Percentiles rank a stretch among this genome's conserved stretches.
Evolutionary conservation across 2,888 invertebrate species (phyloP).

Genomic region (Eupithecia dodoneata): DNA sequence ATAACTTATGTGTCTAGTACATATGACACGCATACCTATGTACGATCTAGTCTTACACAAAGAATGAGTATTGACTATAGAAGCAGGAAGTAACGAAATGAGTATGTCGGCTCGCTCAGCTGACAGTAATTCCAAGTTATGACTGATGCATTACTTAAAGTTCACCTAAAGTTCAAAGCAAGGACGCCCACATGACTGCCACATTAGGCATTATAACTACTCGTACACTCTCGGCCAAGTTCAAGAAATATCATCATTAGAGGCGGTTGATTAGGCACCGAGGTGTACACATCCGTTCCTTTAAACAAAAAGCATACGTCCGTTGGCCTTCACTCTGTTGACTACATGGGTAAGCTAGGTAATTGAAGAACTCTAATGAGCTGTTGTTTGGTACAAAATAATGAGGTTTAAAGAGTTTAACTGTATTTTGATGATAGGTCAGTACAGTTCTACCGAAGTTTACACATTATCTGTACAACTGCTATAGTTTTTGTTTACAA

Average conservation of each 20-base stretch:
- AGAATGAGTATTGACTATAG: neutral
- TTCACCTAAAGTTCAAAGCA: constrained; percentile 45
- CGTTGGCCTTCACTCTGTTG: constrained; percentile 68
- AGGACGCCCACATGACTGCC: constrained; percentile 41
- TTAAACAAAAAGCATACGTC: constrained; percentile 68
- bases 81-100: constrained; percentile 17
- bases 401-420: neutral
- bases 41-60: neutral
- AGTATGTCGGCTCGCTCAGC: constrained; percentile 5
- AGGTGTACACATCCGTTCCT: constrained; percentile 63
- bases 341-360: constrained; percentile 33
- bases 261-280: constrained; percentile 61
- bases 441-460: neutral
- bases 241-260: constrained; percentile 60
- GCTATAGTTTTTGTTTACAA: too few relatives aligned
- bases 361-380: constrained; percentile 15
- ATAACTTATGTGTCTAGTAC: too few relatives aligned
- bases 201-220: constrained; percentile 45
- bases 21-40: neutral
- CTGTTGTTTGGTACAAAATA: neutral
- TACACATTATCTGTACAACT: neutral
- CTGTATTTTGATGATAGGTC: neutral
- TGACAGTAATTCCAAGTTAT: constrained; percentile 25
- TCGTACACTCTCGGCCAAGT: constrained; percentile 67
- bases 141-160: constrained; percentile 32